phyloP scores from a whole-genome alignment of 1,140 invertebrate genomes.

The Fopius arisanus region DNA sequence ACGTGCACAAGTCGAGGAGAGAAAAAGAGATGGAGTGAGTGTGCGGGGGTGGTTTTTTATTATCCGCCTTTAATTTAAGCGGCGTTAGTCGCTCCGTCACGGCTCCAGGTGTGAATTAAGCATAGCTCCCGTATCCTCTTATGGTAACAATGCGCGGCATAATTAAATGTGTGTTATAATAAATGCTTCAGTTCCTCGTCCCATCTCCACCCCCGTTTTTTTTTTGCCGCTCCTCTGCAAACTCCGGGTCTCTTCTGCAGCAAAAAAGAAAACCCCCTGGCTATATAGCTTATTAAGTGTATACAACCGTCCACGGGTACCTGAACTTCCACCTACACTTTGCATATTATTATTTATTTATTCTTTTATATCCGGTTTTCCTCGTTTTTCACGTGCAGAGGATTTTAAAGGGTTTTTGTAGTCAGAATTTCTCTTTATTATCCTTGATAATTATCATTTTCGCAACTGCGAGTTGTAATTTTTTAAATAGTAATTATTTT shows the following conservation, averaged over 20 bases:
- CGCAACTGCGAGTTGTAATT: too few species aligned
- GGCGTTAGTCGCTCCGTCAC: constrained; percentile 58
- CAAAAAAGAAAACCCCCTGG: neutral
- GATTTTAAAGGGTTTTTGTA: neutral
- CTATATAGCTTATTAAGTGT: constrained; percentile 7
- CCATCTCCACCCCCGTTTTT: neutral
- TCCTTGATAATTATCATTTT: too few species aligned
- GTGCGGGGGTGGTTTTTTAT: constrained; percentile 57
- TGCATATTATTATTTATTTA: constrained; percentile 8
- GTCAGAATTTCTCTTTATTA: neutral
- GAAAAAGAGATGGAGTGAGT: constrained; percentile 36
- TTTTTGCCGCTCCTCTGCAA: neutral
- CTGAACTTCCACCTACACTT: constrained; percentile 2
- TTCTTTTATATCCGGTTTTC: neutral
- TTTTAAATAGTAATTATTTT: too few species aligned
- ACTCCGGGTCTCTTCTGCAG: neutral
- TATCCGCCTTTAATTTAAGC: constrained; percentile 65
- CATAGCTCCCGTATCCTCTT: constrained; percentile 32
- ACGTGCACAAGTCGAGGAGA: constrained; percentile 29
- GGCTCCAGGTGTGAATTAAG: constrained; percentile 62
- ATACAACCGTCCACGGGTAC: constrained; percentile 1
- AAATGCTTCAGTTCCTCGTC: constrained; percentile 36
- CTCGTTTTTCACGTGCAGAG: neutral
- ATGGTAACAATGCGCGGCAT: constrained; percentile 47
- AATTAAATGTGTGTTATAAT: constrained; percentile 59